These are phyloP conservation scores for Malurus elegans DNA, from an alignment of 2,113 vertebrate genomes.

Conservation along the genomic window DNA sequence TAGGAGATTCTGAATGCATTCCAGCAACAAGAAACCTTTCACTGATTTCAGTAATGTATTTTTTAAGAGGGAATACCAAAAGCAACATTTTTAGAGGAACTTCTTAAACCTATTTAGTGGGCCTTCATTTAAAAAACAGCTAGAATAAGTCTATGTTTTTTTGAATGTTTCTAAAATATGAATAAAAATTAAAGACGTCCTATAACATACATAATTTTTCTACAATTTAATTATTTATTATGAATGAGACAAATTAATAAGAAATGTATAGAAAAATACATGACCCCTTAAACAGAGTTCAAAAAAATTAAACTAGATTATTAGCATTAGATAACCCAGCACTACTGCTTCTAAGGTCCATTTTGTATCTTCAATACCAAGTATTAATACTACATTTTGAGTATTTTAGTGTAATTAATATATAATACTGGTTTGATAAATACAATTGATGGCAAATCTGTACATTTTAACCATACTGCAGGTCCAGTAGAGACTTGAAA, in stretches of 20 bases:
- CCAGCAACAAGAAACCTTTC: neutral
- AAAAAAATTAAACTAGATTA: neutral
- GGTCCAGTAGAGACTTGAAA: neutral
- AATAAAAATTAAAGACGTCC: fast-evolving
- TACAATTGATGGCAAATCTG: neutral
- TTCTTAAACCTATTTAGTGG: neutral
- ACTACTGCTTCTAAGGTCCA: neutral
- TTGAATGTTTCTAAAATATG: neutral
- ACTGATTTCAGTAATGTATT: neutral
- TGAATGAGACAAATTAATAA: neutral
- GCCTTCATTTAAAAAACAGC: neutral
- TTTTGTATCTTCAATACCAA: neutral
- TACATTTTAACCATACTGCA: neutral
- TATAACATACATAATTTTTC: neutral
- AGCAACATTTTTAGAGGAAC: neutral
- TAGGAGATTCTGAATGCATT: neutral
- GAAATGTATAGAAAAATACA: neutral
- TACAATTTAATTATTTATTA: neutral
- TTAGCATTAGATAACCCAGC: fast-evolving
- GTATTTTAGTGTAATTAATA: neutral
- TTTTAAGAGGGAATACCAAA: neutral
- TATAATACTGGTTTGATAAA: neutral
- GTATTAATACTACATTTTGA: neutral
- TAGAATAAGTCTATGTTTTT: neutral
- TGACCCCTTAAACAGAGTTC: neutral